These are phyloP conservation scores for Clamator glandarius DNA, from an alignment of 2,797 vertebrate species.

Conservation along the genomic window DNA sequence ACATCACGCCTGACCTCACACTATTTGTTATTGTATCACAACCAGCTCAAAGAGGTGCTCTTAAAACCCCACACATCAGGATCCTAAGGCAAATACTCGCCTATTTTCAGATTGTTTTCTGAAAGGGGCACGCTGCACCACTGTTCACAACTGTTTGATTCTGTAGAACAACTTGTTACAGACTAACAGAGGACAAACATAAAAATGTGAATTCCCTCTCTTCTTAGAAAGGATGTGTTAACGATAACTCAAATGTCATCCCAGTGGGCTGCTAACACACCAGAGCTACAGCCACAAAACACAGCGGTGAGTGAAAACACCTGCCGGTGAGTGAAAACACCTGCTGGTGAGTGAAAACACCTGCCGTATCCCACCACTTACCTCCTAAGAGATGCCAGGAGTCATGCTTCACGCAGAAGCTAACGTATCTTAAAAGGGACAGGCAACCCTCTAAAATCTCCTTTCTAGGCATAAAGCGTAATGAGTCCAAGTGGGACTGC, in stretches of 20 bases:
- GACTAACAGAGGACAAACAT: not conserved
- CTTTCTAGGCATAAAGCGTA: not conserved
- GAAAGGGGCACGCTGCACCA: not conserved
- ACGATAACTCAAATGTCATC: not conserved
- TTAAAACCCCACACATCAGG: not conserved
- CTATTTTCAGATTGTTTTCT: not conserved
- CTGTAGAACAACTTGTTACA: not conserved
- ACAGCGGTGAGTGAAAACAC: slow-evolving; percentile 8
- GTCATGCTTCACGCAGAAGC: not conserved
- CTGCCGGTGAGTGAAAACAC: too few species aligned
- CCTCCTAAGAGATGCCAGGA: not conserved
- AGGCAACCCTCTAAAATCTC: not conserved
- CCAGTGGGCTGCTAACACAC: not conserved
- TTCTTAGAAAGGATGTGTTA: not conserved
- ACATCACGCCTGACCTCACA: not conserved
- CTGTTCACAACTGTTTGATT: not conserved
- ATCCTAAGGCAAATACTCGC: not conserved
- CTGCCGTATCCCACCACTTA: not conserved
- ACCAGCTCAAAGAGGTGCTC: not conserved
- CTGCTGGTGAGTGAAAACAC: slow-evolving; percentile 30
- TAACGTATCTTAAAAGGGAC: not conserved
- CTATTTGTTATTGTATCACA: not conserved
- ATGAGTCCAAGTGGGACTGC: not conserved
- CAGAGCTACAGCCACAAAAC: not conserved
- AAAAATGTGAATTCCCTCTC: not conserved